These are phyloP conservation scores for Polydrusus pterygomalis DNA, from an alignment of 2,888 invertebrate species.

Conservation along the genomic window DNA sequence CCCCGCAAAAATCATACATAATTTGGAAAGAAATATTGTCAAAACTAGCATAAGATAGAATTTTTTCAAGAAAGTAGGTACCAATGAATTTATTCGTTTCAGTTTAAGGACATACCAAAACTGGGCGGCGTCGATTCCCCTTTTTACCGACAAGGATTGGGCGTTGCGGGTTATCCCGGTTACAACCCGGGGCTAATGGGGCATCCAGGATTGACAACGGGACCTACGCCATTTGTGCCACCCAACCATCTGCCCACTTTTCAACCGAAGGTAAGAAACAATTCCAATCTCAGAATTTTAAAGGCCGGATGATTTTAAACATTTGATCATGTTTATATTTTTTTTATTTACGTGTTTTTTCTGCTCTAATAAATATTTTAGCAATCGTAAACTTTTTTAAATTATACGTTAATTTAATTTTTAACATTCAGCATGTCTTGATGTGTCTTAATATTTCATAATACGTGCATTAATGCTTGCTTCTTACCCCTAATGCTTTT, in stretches of 20 bases:
- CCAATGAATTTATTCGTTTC: no score
- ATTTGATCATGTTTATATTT: not conserved
- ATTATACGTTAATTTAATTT: not conserved
- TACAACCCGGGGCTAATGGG: slow-evolving; percentile 83
- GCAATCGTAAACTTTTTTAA: not conserved
- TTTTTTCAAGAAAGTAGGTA: no score
- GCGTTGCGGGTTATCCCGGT: slow-evolving; percentile 86
- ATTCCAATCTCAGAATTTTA: not conserved
- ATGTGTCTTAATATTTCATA: slow-evolving; percentile 17
- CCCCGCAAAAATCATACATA: no score
- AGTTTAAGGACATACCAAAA: slow-evolving; percentile 93
- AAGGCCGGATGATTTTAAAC: slow-evolving; percentile 4
- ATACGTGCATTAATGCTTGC: slow-evolving; percentile 46
- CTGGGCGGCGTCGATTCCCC: slow-evolving; percentile 85
- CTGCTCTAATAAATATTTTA: not conserved
- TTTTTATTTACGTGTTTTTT: not conserved
- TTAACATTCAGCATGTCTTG: slow-evolving; percentile 7
- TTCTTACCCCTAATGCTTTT: slow-evolving; percentile 66
- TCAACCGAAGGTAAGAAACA: slow-evolving; percentile 85
- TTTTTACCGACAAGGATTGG: slow-evolving; percentile 84
- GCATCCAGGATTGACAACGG: slow-evolving; percentile 82
- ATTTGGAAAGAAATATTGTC: no score
- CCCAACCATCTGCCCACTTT: slow-evolving; percentile 90
- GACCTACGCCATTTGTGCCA: slow-evolving; percentile 90
- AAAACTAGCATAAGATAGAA: no score